Conservation (phyloP, 2,113 vertebrate genomes). For the Uria aalge region DNA sequence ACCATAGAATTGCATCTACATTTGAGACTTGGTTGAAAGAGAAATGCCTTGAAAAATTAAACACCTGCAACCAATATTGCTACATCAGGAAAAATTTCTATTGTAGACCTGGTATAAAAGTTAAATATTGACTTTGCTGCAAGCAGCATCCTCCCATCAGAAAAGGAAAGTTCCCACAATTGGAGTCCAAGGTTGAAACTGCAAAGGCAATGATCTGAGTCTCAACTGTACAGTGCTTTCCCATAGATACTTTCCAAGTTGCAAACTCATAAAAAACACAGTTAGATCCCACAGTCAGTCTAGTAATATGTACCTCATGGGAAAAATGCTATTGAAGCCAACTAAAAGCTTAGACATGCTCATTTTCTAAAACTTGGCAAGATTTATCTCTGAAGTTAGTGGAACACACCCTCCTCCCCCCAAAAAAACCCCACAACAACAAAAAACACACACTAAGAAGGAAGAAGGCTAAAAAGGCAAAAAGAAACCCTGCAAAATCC, state of each 20-base stretch:
- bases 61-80: neutral
- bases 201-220: neutral
- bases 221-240: neutral
- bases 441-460: neutral
- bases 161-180: neutral
- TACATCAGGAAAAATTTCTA: neutral
- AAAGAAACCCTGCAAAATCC: neutral
- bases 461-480: neutral
- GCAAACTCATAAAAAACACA: neutral
- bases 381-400: neutral
- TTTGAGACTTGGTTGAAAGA: neutral
- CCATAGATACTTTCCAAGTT: neutral
- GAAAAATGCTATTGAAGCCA: neutral
- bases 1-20: neutral
- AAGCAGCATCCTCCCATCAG: neutral
- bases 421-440: neutral
- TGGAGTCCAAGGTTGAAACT: neutral
- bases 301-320: neutral
- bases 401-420: accelerated
- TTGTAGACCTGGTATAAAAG: neutral
- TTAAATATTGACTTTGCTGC: neutral
- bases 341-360: neutral
- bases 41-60: neutral
- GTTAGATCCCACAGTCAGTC: neutral
- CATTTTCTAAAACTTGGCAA: neutral